phyloP scores from a whole-genome alignment of 2,797 vertebrate genomes.

The Clarias pachynema region DNA sequence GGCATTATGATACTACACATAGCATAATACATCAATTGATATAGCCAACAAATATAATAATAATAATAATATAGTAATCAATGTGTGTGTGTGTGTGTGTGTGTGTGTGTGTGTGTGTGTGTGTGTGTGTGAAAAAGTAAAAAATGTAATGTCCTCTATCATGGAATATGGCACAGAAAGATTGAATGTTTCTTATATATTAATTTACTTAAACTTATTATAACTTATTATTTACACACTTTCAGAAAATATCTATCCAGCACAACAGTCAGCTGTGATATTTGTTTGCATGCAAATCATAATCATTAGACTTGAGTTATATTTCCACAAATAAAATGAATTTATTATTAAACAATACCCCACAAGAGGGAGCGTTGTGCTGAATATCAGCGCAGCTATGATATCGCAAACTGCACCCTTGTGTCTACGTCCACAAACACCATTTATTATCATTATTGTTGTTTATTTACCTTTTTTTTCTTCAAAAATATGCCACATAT shows the following conservation, averaged over 20 bases:
- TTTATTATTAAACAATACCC: neutral
- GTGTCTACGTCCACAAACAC: no score
- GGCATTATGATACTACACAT: neutral
- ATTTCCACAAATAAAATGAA: neutral
- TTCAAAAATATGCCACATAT: no score
- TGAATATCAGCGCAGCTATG: no score
- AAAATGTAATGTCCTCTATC: neutral
- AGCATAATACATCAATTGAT: neutral
- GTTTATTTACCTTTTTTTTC: no score
- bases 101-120: neutral
- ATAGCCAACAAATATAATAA: neutral
- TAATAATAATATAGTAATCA: neutral
- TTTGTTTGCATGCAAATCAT: neutral
- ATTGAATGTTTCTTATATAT: neutral
- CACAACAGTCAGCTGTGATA: neutral
- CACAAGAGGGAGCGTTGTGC: no score
- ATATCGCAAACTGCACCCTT: no score
- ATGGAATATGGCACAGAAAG: neutral
- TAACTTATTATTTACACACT: neutral
- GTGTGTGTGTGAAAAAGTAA: neutral
- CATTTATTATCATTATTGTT: no score
- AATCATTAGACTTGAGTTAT: neutral
- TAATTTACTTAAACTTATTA: neutral
- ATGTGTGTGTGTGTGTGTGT: neutral
- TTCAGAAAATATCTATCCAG: neutral